phyloP scores from a whole-genome alignment of 2,888 invertebrate species.

The Lampropteryx suffumata region DNA sequence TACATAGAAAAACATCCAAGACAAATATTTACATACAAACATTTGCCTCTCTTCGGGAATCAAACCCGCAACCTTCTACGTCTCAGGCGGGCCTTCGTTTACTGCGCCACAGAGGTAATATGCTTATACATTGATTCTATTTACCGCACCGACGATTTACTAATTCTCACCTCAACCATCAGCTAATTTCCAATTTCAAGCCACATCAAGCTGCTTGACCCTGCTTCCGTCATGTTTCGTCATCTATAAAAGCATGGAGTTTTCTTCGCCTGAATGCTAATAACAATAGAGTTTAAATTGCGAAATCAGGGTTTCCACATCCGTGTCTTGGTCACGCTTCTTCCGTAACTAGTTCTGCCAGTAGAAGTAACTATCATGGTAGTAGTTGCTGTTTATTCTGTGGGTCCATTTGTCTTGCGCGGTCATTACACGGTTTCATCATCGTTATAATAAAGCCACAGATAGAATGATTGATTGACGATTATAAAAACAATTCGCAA shows the following conservation, averaged over 20 bases:
- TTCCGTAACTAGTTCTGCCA: constrained; percentile 6
- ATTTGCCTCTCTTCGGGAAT: no score
- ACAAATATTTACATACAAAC: no score
- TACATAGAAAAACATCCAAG: no score
- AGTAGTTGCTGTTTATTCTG: constrained; percentile 22
- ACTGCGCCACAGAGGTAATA: no score
- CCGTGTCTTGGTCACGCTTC: constrained; percentile 39
- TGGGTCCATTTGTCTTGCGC: constrained; percentile 30
- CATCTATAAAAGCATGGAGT: neutral
- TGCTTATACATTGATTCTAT: no score
- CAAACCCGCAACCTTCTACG: no score
- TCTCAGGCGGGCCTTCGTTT: no score
- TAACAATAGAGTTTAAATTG: constrained; percentile 7
- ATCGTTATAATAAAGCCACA: constrained; percentile 19
- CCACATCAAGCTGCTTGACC: neutral
- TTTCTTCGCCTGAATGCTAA: neutral
- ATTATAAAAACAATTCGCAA: no score
- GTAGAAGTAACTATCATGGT: neutral
- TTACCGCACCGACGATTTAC: no score
- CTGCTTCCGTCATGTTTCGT: neutral
- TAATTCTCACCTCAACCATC: no score
- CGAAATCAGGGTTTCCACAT: constrained; percentile 41
- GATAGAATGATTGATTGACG: constrained; percentile 2
- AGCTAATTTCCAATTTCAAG: no score
- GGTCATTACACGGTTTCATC: constrained; percentile 38